Conservation (phyloP, 2,113 vertebrate species). For the Bufo bufo region DNA sequence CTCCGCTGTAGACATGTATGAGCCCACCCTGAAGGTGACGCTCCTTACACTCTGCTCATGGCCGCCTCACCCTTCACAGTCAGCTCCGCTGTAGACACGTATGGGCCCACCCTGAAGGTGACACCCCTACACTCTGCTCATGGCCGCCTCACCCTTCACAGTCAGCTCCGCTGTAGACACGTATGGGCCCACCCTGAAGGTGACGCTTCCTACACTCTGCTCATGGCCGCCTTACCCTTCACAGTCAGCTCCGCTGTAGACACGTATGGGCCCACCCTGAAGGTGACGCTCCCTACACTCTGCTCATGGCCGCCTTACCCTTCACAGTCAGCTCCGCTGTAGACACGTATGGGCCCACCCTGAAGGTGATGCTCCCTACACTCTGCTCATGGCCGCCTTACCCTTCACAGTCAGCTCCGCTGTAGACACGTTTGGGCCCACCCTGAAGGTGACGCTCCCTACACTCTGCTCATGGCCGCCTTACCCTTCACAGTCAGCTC, state of each 20-base stretch:
- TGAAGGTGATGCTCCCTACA: constrained; percentile 79
- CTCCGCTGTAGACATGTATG: constrained; percentile 80
- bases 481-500: constrained; percentile 87
- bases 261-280: constrained; percentile 77
- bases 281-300: constrained; percentile 74
- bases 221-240: constrained; percentile 73
- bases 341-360: constrained; percentile 77
- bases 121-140: constrained; percentile 66
- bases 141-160: constrained; percentile 78
- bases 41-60: constrained; percentile 66
- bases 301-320: constrained; percentile 70
- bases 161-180: constrained; percentile 83
- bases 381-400: constrained; percentile 60
- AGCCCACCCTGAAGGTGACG: constrained; percentile 80
- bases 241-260: constrained; percentile 87
- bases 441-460: constrained; percentile 80
- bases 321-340: constrained; percentile 85
- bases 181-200: constrained; percentile 81
- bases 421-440: constrained; percentile 78
- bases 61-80: constrained; percentile 80
- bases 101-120: constrained; percentile 79
- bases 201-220: constrained; percentile 70
- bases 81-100: constrained; percentile 83
- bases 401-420: constrained; percentile 88
- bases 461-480: no score